Percentiles rank a stretch among this genome's conserved stretches.
Evolutionary conservation across 2,888 invertebrate species (phyloP).

Genomic region (Pseudococcus jackbeardsleyi): DNA sequence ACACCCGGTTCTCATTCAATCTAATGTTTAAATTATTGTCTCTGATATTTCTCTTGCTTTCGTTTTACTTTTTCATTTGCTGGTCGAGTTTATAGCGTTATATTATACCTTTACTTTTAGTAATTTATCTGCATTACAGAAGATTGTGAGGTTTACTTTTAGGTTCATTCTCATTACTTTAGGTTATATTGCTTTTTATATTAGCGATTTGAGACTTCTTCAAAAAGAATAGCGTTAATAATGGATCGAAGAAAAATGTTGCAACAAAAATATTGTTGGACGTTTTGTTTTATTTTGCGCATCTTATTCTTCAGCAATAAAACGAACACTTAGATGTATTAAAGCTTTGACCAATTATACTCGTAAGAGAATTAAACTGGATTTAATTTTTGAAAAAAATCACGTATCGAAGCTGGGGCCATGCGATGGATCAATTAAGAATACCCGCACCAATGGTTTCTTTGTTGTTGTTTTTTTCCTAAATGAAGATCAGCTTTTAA

Average conservation of each 20-base stretch:
- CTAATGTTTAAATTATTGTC: conserved; percentile 62
- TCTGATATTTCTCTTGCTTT: conserved; percentile 57
- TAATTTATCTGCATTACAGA: conserved; percentile 60
- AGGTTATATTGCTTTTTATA: conserved; percentile 63
- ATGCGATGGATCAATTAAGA: background rate
- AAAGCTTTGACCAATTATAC: background rate
- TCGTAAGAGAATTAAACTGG: background rate
- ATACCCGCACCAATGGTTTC: background rate
- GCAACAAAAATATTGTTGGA: conserved; percentile 35
- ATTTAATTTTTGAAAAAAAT: background rate
- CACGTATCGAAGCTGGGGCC: background rate
- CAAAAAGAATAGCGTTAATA: conserved; percentile 51
- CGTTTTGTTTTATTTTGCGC: conserved; percentile 48
- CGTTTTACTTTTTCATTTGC: conserved; percentile 57
- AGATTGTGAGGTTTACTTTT: conserved; percentile 58
- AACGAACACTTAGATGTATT: background rate
- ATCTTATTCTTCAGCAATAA: conserved; percentile 10
- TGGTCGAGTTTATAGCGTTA: conserved; percentile 61
- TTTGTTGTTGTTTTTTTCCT: background rate
- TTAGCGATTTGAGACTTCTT: conserved; percentile 61
- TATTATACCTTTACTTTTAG: conserved; percentile 58
- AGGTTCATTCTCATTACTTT: conserved; percentile 61
- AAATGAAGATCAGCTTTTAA: background rate
- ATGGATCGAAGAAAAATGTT: conserved; percentile 43
- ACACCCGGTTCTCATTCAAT: conserved; percentile 57